Evolutionary conservation across 2,888 invertebrate genomes (phyloP), one percentile per base, ranked within the genome.

Genomic region (Spialia ferax): DNA sequence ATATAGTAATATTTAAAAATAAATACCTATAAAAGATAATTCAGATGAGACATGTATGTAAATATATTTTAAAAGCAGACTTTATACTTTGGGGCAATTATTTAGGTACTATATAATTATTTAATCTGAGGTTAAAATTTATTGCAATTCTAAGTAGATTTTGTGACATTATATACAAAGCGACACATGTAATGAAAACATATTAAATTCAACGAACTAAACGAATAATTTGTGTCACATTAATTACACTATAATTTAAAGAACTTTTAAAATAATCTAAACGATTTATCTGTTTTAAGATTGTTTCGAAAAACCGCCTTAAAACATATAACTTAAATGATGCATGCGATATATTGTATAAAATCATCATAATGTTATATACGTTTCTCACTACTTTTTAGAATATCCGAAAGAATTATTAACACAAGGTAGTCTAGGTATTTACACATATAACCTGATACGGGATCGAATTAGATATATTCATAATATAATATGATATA

Each of bases 221-320:
- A 63, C 23, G 23, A n/a, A 18, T 23, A 61, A 18, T 50, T 20
- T 62, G 22, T 52, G 48, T 70, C 13, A 93, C 94, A 71, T 68
- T 42, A 69, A 55, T 55, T 64, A 29, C 23, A n/a, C n/a, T 57
- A 56, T 13, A 56, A 35, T 57, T 57, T 32, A 35, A 56, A 56
- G 10, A 56, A 15, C 10, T 32, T 55, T 26, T 57, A 22, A 57
- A 57, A 57, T 35, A 2, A 52, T n/a, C 23, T 57, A 57, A 2
- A 18, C 5, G 23, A n/a, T 63, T n/a, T 29, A 55, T 42, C 11
- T 13, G 38, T n/a, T 42, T 42, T 42, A 63, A 20, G 18, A 11
- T 48, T 42, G 29, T 26, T 20, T 54, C 5, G 13, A 54, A 0
- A 54, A n/a, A 26, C 29, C 55, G 26, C 42, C 42, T 55, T 63